phyloP scores from a whole-genome alignment of 2,888 invertebrate genomes.

The Eledona agricola region DNA sequence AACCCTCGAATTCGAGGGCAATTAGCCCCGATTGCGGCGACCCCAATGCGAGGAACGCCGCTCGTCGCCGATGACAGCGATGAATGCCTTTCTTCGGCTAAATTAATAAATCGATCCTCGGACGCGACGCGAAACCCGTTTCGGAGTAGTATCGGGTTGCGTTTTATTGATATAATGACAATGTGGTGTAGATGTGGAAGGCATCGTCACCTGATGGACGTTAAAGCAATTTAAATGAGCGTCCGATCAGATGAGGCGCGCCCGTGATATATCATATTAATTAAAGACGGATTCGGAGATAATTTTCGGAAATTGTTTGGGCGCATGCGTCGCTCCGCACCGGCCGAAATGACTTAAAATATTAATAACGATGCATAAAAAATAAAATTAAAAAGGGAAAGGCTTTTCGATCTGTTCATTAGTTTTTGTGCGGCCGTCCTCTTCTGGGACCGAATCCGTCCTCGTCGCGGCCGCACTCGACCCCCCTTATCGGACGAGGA shows the following conservation, averaged over 20 bases:
- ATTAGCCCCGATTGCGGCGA: conserved; percentile 33
- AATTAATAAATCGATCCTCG: conserved; percentile 25
- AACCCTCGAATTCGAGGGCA: conserved; percentile 45
- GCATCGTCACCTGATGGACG: conserved; percentile 41
- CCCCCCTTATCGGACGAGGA: conserved; percentile 26
- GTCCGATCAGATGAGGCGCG: conserved; percentile 44
- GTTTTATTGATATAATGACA: conserved; percentile 44
- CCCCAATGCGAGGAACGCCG: no score
- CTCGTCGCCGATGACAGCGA: conserved; percentile 20
- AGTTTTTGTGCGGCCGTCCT: conserved; percentile 51
- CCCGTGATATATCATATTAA: conserved; percentile 51
- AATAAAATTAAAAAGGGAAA: conserved; percentile 54
- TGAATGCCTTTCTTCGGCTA: conserved; percentile 14
- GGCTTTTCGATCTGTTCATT: conserved; percentile 57
- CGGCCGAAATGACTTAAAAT: conserved; percentile 54
- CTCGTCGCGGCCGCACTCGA: conserved; percentile 9
- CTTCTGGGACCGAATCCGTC: conserved; percentile 24
- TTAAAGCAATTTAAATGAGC: conserved; percentile 37
- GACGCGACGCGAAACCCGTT: conserved; percentile 36
- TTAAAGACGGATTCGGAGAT: conserved; percentile 48
- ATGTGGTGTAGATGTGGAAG: conserved; percentile 40
- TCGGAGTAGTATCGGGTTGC: conserved; percentile 37
- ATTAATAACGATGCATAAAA: conserved; percentile 56
- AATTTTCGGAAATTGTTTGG: conserved; percentile 49
- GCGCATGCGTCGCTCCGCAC: conserved; percentile 31